Base-by-base conservation (phyloP, 1,140 invertebrate species). In the Aphidius gifuensis region DNA sequence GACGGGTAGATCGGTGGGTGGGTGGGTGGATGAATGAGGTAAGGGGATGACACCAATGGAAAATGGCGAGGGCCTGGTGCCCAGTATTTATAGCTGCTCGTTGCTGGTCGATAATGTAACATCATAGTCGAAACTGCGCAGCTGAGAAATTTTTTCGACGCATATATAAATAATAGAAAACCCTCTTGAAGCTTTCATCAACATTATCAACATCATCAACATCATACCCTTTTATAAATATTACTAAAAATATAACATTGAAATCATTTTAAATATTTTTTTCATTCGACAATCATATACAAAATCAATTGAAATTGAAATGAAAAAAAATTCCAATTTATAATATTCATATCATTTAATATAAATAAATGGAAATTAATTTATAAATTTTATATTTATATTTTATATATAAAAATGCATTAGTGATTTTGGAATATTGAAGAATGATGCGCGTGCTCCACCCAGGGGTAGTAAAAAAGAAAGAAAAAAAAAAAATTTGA, bases 71-170 rank as follows among this genome's bases (percentile, higher is more conserved):
- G 75, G 69, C 75, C 74, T 68, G 72, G 72, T 76, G 70, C 74
- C 72, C 72, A 76, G 76, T 78, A 78, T 77, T 78, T 78, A 78
- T 78, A 78, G 75, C 72, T 68, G 70, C 53, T 66, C 69, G 74
- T 67, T 69, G 71, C 69, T 66, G 76, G 71, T 78, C 76, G 74
- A 76, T 78, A 78, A 68, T 69, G 70, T 9, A 69, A 76, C 73
- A 75, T 70, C 23, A 32, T 32, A 32, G 23, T 32, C 74, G 73
- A 72, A 72, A 73, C 68, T 76, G 74, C 76, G 76, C 76, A 77
- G 75, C 77, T 78, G 64, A 68, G 16, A 68, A 72, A 70, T 66
- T 66, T 64, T 54, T 44, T 59, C 8, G 60, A 46, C 16, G 58
- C 60, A 58, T 16, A 16, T 16, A 16, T 16, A 16, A 21, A 23